Base-by-base conservation (phyloP, 2,888 invertebrate genomes). In the Pachydiplax longipennis region DNA sequence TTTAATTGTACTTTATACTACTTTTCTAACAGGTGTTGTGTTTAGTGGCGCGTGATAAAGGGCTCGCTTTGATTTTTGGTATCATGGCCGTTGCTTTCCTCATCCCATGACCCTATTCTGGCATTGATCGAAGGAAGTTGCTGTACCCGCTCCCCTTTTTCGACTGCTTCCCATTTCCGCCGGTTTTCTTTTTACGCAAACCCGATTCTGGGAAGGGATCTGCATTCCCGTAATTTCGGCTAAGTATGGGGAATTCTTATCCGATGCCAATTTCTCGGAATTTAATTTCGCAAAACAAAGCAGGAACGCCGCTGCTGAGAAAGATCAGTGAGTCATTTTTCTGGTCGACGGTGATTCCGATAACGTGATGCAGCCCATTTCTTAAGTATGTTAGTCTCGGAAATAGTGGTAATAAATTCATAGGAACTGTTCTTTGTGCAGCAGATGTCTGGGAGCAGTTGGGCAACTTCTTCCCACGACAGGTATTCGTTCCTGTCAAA, bases 71-170 rank as follows among this genome's bases (percentile, higher is more conserved):
- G 73, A 31, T 31, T 73, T 73, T 73, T 12, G 31, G 25, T 73
- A 73, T 73, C 73, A 73, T 31, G 73, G 73, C 73, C 44, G 25
- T 44, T 31, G n/a, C 82, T 44, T 25, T 31, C 31, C 82, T 48
- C 82, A 81, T 82, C 82, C 82, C 82, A 48, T 82, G 82, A 82
- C 82, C 82, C 82, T 82, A 82, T 53, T 82, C 82, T 82, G n/a
- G 48, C 82, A 82, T 82, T 82, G 82, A 82, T 82, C 82, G 82
- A 48, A 25, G 82, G 31, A 81, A 48, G 82, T 48, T 53, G 48
- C 22, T 25, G 53, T 82, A 40, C 37, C 40, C 81, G n/a, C 40
- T 37, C 81, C 35, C 35, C 22, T 40, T 81, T 37, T 81, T 5
- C 0, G 8, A 25, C 25, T 65, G 31, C 25, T 73, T 73, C 73